A percentile compares a stretch with the other conserved stretches of the same genome.
Conservation (phyloP, 1,140 invertebrate genomes). For the Portunus trituberculatus region DNA sequence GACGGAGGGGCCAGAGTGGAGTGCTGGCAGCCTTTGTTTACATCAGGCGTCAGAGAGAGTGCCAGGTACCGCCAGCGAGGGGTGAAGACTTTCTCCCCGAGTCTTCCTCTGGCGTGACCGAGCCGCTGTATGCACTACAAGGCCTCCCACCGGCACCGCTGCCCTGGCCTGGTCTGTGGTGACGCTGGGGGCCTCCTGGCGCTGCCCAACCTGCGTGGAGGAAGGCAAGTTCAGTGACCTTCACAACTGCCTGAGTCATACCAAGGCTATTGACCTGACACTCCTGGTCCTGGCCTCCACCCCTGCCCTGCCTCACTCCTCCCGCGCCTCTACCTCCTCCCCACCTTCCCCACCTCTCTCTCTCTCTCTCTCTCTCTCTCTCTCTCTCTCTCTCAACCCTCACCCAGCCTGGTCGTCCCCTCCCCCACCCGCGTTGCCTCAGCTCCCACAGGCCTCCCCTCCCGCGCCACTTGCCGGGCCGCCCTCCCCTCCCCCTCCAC, state of each 20-base stretch:
- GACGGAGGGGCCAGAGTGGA: conserved; percentile 1
- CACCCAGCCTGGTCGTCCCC: not conserved
- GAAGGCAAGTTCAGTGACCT: conserved; percentile 39
- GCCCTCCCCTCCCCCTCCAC: not conserved
- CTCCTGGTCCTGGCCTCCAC: not conserved
- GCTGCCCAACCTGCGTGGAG: not conserved
- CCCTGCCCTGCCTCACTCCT: not conserved
- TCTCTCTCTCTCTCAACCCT: not conserved
- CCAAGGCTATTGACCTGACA: conserved; percentile 52
- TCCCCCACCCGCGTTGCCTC: not conserved
- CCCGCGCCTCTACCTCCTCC: not conserved
- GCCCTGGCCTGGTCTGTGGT: not conserved
- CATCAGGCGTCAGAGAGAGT: conserved; percentile 8
- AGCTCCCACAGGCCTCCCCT: not conserved
- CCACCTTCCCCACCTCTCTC: not conserved
- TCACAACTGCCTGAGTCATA: conserved; percentile 43
- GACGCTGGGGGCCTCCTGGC: not conserved
- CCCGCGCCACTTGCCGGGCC: not conserved
- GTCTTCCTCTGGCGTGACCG: not conserved
- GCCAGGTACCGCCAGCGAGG: conserved; percentile 27
- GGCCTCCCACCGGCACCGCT: not conserved
- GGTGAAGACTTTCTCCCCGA: not conserved
- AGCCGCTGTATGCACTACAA: not conserved
- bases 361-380: conserved; percentile 13
- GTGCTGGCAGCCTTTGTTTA: conserved; percentile 38